Percentiles rank a stretch among this genome's conserved stretches.
These are phyloP conservation scores for Pseudococcus viburni DNA, from an alignment of 2,888 invertebrate genomes.

Conservation along the genomic window DNA sequence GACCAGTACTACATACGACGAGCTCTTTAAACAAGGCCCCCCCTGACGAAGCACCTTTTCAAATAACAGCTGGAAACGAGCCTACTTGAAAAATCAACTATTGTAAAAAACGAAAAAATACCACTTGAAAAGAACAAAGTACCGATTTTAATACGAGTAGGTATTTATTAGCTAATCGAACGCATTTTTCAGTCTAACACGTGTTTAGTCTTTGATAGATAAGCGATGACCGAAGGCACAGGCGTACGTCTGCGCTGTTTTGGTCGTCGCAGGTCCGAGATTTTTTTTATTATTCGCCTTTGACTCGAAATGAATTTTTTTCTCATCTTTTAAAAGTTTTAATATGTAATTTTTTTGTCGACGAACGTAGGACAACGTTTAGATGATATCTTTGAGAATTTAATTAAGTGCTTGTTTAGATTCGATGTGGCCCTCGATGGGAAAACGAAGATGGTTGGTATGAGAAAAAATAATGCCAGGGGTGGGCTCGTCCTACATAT, in stretches of 20 bases:
- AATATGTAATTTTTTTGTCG: too few relatives aligned
- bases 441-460: too few relatives aligned
- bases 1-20: not conserved
- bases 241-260: not conserved
- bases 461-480: too few relatives aligned
- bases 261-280: not conserved
- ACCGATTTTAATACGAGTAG: not conserved
- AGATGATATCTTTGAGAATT: too few relatives aligned
- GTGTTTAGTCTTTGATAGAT: slow-evolving; percentile 3
- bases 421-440: too few relatives aligned
- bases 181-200: not conserved
- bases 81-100: slow-evolving; percentile 34
- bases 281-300: not conserved
- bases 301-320: too few relatives aligned
- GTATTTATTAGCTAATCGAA: slow-evolving; percentile 30
- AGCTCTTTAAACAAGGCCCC: slow-evolving; percentile 13
- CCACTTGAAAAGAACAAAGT: slow-evolving; percentile 26
- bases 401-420: too few relatives aligned
- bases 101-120: slow-evolving; percentile 30
- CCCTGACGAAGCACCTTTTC: not conserved
- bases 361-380: too few relatives aligned
- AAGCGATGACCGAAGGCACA: slow-evolving; percentile 26
- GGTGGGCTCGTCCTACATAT: too few relatives aligned
- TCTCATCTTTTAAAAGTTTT: too few relatives aligned
- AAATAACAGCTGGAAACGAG: slow-evolving; percentile 43